phyloP scores from a whole-genome alignment of 2,113 vertebrate species.

The Semnornis frantzii region DNA sequence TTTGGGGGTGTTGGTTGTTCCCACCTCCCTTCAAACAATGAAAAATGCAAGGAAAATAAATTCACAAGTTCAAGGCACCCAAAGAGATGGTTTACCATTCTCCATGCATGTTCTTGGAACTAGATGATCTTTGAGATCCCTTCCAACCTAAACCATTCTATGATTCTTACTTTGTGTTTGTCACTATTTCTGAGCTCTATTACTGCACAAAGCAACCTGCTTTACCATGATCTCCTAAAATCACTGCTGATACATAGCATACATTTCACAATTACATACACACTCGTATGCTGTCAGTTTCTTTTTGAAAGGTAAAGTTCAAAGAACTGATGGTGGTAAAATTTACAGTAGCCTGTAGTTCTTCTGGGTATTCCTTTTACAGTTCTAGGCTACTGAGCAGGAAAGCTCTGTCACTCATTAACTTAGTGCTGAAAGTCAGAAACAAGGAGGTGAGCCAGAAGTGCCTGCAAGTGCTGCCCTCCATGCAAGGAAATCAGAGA shows the following conservation, averaged over 20 bases:
- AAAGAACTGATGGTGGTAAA: neutral
- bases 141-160: no score
- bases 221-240: neutral
- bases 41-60: slow-evolving; percentile 5
- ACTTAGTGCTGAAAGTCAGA: neutral
- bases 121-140: no score
- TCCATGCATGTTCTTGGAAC: neutral
- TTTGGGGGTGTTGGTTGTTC: slow-evolving; percentile 13
- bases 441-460: neutral
- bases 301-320: neutral
- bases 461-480: neutral
- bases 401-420: slow-evolving; percentile 26
- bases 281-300: neutral
- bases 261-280: neutral
- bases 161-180: neutral
- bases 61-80: neutral
- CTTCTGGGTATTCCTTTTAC: neutral
- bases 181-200: neutral
- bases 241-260: neutral
- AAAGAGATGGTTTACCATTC: neutral
- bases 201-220: neutral
- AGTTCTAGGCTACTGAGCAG: neutral
- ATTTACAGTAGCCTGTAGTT: neutral
- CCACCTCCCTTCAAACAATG: neutral
- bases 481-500: neutral